phyloP scores from a whole-genome alignment of 2,113 vertebrate genomes.

The Mesocricetus auratus region DNA sequence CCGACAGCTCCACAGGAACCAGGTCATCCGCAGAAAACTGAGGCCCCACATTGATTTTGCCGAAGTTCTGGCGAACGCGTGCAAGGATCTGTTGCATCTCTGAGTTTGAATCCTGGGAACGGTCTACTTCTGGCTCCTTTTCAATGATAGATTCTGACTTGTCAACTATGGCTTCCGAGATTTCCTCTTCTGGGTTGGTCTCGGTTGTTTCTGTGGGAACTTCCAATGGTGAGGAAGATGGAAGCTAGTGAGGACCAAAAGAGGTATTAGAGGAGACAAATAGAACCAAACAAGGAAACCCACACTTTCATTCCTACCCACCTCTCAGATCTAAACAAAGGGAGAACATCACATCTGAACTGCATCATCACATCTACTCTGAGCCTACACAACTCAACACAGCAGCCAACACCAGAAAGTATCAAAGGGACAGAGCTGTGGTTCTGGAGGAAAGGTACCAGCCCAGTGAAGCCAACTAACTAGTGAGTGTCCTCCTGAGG shows the following conservation, averaged over 20 bases:
- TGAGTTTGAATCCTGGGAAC: slow-evolving; percentile 51
- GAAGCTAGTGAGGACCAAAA: slow-evolving; percentile 70
- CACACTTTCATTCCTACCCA: neutral
- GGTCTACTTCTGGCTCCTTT: slow-evolving; percentile 68
- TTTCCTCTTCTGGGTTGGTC: slow-evolving; percentile 45
- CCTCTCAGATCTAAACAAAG: neutral
- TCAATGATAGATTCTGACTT: slow-evolving; percentile 21
- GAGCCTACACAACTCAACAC: neutral
- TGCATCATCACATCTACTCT: rapidly evolving
- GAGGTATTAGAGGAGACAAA: neutral
- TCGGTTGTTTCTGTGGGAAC: slow-evolving; percentile 52
- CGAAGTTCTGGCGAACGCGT: slow-evolving; percentile 94
- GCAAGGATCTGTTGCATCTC: slow-evolving; percentile 91
- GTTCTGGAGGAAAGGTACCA: neutral
- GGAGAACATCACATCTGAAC: neutral
- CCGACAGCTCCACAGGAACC: slow-evolving; percentile 93
- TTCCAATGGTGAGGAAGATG: slow-evolving; percentile 40
- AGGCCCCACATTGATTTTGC: slow-evolving; percentile 95
- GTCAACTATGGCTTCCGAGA: neutral
- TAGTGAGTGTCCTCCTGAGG: neutral
- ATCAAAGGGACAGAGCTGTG: neutral
- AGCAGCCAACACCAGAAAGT: neutral
- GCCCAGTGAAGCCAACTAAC: neutral
- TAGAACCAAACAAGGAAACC: slow-evolving; percentile 20
- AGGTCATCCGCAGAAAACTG: slow-evolving; percentile 96